Conservation (phyloP, 2,113 vertebrate species). For the Bucco capensis region DNA sequence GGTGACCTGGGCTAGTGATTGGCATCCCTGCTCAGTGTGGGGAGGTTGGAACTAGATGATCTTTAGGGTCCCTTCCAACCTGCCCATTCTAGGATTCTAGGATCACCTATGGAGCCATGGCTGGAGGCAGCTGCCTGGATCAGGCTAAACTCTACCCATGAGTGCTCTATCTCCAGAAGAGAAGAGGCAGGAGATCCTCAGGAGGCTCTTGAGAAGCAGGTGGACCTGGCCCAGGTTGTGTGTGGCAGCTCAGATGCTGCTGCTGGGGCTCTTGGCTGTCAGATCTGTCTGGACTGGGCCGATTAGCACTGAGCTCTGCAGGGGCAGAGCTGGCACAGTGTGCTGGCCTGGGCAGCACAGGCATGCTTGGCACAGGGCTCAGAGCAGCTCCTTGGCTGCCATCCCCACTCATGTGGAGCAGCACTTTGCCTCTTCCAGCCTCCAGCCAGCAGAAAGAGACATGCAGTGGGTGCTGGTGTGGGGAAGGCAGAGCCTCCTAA, state of each 20-base stretch:
- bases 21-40: too few species aligned
- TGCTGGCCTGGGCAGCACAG: neutral
- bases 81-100: too few species aligned
- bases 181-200: neutral
- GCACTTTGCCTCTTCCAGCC: neutral
- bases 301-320: neutral
- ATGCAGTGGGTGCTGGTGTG: accelerated
- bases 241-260: neutral
- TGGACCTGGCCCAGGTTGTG: neutral
- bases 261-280: accelerated
- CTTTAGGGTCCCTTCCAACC: too few species aligned
- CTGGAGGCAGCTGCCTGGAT: neutral
- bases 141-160: neutral
- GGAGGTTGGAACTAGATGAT: too few species aligned
- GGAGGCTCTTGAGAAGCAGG: neutral
- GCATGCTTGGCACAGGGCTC: neutral
- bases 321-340: neutral
- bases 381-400: neutral
- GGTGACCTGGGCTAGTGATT: too few species aligned
- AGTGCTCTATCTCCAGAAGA: neutral
- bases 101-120: accelerated
- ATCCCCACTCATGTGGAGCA: neutral
- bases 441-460: neutral
- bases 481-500: neutral
- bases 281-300: accelerated